Base-by-base conservation (phyloP, 1,140 invertebrate genomes). In the Diuraphis noxia region DNA sequence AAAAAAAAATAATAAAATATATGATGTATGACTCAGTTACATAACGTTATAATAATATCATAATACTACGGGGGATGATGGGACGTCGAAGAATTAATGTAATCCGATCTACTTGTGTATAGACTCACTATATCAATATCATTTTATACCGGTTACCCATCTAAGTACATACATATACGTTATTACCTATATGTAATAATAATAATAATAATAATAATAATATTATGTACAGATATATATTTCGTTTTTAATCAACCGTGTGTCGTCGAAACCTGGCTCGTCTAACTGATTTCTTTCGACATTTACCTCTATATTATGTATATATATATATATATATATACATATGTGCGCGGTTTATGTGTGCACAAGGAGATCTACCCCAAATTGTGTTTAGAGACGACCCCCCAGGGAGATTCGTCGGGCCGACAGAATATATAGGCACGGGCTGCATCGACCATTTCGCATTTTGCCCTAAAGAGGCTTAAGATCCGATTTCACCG, bases 1-100 rank as follows among this genome's bases (percentile, higher is more conserved):
- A 72, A 89, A 77, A 88, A 38, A 79, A 34, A 88, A 72, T 38
- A n/a, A n/a, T n/a, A n/a, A n/a, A n/a, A n/a, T n/a, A n/a, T n/a
- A n/a, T n/a, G n/a, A n/a, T n/a, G n/a, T 30, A 30, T n/a, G 25
- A n/a, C 13, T 63, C 56, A 13, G 19, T 72, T 72, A n/a, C 56
- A n/a, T 63, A 30, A 63, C 3, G 13, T n/a, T 17, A n/a, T 72
- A 25, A 8, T 9, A n/a, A 21, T 49, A 49, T 46, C 43, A 46
- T 46, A 46, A 13, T n/a, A 4, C 10, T 72, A n/a, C 17, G 13
- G n/a, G 10, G 30, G n/a, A n/a, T n/a, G 9, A 63, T 13, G 19
- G 77, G 36, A 10, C 23, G 23, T 25, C 19, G 17, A 72, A 72
- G 56, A 72, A 72, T 72, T n/a, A 72, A 17, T 72, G n/a, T 72